Conservation (phyloP, 1,140 invertebrate genomes). For the Diabrotica undecimpunctata region DNA sequence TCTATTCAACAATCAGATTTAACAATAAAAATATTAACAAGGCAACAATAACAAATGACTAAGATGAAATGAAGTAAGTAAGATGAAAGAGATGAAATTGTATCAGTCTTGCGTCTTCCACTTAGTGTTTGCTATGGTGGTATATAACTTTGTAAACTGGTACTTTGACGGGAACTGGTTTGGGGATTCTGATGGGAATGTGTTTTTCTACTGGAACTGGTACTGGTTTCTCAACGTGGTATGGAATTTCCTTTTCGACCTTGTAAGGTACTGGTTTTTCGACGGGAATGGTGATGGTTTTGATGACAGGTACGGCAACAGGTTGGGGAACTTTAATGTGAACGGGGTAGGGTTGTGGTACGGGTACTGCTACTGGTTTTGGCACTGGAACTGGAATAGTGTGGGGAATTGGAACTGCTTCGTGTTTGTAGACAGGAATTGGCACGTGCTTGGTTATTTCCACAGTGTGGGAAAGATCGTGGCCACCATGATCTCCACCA, state of each 20-base stretch:
- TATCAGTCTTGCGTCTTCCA: slow-evolving; percentile 35
- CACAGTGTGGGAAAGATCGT: slow-evolving; percentile 58
- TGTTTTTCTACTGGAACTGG: slow-evolving; percentile 69
- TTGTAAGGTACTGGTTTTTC: slow-evolving; percentile 70
- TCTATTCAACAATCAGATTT: slow-evolving; percentile 3
- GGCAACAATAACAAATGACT: background rate
- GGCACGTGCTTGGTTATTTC: slow-evolving; percentile 66
- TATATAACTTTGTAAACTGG: slow-evolving; percentile 68
- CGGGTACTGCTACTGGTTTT: slow-evolving; percentile 66
- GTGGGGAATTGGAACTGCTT: slow-evolving; percentile 63
- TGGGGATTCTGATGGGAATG: slow-evolving; percentile 65
- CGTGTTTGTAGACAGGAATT: slow-evolving; percentile 65
- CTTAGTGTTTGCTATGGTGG: slow-evolving; percentile 44
- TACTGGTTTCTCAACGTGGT: slow-evolving; percentile 69
- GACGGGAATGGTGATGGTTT: slow-evolving; percentile 66
- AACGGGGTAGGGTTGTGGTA: slow-evolving; percentile 69
- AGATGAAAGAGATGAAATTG: slow-evolving; percentile 12
- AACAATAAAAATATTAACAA: slow-evolving; percentile 15
- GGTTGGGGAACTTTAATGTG: slow-evolving; percentile 70
- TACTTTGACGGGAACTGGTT: slow-evolving; percentile 71
- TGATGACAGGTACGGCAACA: slow-evolving; percentile 65
- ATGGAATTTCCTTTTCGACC: slow-evolving; percentile 68
- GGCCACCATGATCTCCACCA: slow-evolving; percentile 35
- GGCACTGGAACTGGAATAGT: slow-evolving; percentile 64
- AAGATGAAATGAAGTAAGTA: slow-evolving; percentile 19